Evolutionary conservation across 1,140 invertebrate genomes (phyloP).

Genomic region (Ostrea denselamellosa): DNA sequence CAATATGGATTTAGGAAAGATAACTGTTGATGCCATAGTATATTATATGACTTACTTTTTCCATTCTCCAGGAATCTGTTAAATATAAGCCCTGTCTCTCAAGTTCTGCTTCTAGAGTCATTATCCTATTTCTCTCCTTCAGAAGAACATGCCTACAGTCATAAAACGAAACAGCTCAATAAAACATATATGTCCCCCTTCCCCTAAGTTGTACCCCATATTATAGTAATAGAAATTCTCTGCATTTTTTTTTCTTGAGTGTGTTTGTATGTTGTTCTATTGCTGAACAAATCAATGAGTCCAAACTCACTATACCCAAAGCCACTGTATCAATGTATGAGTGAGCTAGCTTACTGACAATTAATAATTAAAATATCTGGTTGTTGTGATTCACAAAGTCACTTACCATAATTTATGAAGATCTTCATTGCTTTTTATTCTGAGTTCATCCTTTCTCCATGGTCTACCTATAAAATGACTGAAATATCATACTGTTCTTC

Average conservation of each 20-base stretch:
- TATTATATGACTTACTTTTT: slow-evolving; percentile 85
- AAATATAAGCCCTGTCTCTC: slow-evolving; percentile 84
- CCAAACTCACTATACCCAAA: no score
- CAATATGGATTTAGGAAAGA: no score
- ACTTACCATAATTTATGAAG: slow-evolving; percentile 97
- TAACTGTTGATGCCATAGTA: neutral
- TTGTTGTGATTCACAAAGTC: neutral
- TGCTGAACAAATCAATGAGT: no score
- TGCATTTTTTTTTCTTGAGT: no score
- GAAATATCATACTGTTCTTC: no score
- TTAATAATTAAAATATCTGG: no score
- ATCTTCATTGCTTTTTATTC: slow-evolving; percentile 97
- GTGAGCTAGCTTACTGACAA: no score
- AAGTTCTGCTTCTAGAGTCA: slow-evolving; percentile 95
- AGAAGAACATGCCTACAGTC: slow-evolving; percentile 89
- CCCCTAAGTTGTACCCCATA: no score
- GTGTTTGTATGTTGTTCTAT: no score
- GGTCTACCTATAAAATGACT: slow-evolving; percentile 83
- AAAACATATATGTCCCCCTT: no score
- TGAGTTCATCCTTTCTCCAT: slow-evolving; percentile 94
- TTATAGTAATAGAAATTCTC: no score
- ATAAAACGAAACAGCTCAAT: neutral
- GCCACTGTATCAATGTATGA: no score
- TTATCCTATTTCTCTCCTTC: slow-evolving; percentile 97
- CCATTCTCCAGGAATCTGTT: slow-evolving; percentile 95